Conservation (phyloP, 2,113 vertebrate species). For the Cyprinodon brontotheroides region DNA sequence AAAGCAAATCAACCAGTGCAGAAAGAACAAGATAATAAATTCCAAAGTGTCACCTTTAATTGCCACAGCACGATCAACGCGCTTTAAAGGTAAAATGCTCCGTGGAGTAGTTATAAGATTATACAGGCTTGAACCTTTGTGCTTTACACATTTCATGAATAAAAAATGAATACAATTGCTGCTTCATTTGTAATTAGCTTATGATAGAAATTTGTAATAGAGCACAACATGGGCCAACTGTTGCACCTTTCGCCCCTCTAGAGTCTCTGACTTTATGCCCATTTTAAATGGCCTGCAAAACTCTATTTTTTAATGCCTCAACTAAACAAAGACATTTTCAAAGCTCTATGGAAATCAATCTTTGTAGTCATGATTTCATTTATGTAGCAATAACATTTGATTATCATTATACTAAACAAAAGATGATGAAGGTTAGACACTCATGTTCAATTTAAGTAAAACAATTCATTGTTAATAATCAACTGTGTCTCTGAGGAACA, state of each 20-base stretch:
- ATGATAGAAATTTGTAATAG: background rate
- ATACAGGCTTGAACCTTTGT: conserved; percentile 23
- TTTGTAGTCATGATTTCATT: background rate
- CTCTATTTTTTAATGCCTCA: background rate
- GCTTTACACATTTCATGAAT: background rate
- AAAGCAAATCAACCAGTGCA: conserved; percentile 33
- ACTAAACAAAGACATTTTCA: background rate
- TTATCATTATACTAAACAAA: background rate
- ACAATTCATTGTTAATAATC: background rate
- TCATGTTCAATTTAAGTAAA: background rate
- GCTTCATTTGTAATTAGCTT: conserved; percentile 3
- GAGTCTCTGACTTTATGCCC: background rate
- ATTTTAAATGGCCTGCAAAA: background rate
- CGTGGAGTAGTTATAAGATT: background rate
- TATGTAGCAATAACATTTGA: background rate
- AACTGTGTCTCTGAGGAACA: background rate
- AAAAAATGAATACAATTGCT: conserved; percentile 6
- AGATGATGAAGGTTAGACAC: background rate
- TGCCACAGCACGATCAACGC: conserved; percentile 23
- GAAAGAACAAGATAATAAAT: conserved; percentile 32
- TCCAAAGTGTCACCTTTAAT: conserved; percentile 38
- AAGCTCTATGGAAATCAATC: background rate
- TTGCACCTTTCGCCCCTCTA: background rate
- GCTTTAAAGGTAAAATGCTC: conserved; percentile 7
- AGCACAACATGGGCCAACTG: background rate